Base-by-base conservation (phyloP, 2,888 invertebrate species). In the Sphecodes monilicornis region DNA sequence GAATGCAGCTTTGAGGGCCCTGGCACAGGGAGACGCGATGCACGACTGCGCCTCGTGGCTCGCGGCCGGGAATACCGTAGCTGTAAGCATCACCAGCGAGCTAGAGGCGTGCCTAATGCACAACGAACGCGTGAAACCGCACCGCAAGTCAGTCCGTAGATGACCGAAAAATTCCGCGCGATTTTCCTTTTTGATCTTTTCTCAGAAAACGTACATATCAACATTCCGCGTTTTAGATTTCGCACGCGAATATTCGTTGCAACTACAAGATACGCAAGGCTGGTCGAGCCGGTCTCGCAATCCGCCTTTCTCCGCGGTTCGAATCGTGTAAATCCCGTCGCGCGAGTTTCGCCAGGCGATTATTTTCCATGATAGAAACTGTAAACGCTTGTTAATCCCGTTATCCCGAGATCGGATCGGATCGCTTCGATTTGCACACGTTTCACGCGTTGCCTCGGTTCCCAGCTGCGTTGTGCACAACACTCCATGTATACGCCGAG, bases 21-120 rank as follows among this genome's bases (percentile, higher is more conserved):
- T 97, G 94, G 98, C 98, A 95, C 98, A 98, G 86, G 95, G 97
- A 89, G 97, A 98, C 93, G 97, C 98, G 0, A 96, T 98, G 90
- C 97, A 97, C 87, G 98, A 98, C 94, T 97, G 98, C 90, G 97
- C 97, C 79, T 95, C 96, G 71, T 99, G 98, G 97, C 96, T 97
- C 86, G 96, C 96, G 90, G 96, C 96, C 26, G 97, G 96, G 54
- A 98, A 98, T 92, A 97, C 97, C 94, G 97, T 98, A 78, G 98
- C 97, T 94, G 97, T 97, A 95, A 96, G 97, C 96, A 88, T 84
- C 71, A 41, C 29, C 32, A 72, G 68, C n/a, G 16, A 54, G 60
- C 57, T 72, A 73, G 26, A 73, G 18, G 16, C 22, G 1, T 18
- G n/a, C 29, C n/a, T n/a, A 50, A 26, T 0, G 22, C 70, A 16